Percentiles rank a stretch among this genome's conserved stretches.
Conservation (phyloP, 1,140 invertebrate genomes). For the Solenopsis invicta region DNA sequence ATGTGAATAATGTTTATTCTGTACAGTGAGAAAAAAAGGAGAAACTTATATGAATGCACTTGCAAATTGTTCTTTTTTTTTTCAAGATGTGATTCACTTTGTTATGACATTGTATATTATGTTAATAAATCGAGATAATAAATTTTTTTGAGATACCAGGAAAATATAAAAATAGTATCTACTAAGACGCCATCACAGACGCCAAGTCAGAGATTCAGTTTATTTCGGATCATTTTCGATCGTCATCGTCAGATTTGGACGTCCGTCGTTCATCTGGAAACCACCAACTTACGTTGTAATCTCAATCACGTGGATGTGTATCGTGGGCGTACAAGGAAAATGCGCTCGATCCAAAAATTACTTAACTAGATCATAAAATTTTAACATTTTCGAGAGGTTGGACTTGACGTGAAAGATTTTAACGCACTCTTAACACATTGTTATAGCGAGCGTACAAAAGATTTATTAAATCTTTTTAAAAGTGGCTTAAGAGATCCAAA, state of each 20-base stretch:
- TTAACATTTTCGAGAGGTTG: background rate
- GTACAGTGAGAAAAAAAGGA: background rate
- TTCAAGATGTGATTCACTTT: background rate
- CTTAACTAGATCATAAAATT: constrained; percentile 13
- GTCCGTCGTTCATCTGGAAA: constrained; percentile 30
- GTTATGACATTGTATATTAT: background rate
- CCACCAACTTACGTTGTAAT: constrained; percentile 25
- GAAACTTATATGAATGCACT: background rate
- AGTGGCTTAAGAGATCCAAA: background rate
- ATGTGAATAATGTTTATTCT: background rate
- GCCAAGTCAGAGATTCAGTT: constrained; percentile 25
- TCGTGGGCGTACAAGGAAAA: constrained; percentile 37
- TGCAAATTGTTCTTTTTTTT: constrained; percentile 11
- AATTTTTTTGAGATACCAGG: constrained; percentile 16
- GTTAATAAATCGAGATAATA: constrained; percentile 1
- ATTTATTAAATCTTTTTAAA: background rate
- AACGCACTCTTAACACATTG: background rate
- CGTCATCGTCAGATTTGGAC: constrained; percentile 53
- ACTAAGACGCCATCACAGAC: background rate
- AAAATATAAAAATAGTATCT: constrained; percentile 36
- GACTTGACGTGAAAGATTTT: background rate
- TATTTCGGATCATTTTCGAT: constrained; percentile 56
- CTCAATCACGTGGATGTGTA: constrained; percentile 6
- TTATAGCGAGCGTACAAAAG: background rate
- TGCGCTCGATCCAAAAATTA: background rate